phyloP scores from a whole-genome alignment of 1,140 invertebrate genomes.

The Eciton burchellii region DNA sequence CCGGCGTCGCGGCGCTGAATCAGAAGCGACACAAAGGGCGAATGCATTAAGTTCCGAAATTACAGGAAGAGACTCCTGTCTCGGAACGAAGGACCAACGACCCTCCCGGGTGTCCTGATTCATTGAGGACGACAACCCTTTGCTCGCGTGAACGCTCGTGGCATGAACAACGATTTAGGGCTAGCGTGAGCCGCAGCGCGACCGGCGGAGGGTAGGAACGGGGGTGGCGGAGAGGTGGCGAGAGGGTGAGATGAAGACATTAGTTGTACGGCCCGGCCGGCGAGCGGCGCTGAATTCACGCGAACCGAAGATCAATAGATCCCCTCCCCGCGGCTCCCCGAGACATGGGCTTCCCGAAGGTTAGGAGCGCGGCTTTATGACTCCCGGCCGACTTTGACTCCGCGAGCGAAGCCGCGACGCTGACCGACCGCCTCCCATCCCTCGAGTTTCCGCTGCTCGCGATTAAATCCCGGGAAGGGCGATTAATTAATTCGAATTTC shows the following conservation, averaged over 20 bases:
- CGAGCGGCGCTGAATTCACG: slow-evolving; percentile 81
- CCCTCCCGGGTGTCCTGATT: slow-evolving; percentile 74
- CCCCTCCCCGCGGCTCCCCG: slow-evolving; percentile 76
- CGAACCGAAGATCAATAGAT: slow-evolving; percentile 82
- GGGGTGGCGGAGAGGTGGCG: slow-evolving; percentile 70
- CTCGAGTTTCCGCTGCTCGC: slow-evolving; percentile 21
- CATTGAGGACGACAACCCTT: slow-evolving; percentile 72
- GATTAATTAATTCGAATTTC: slow-evolving; percentile 59
- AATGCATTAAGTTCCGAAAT: slow-evolving; percentile 65
- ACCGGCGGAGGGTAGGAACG: slow-evolving; percentile 38
- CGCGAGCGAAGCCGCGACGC: slow-evolving; percentile 9
- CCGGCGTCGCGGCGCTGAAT: slow-evolving; percentile 39
- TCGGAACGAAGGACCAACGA: slow-evolving; percentile 66
- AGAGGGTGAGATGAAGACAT: slow-evolving; percentile 82
- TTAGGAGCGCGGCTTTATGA: slow-evolving; percentile 72
- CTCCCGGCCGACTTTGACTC: slow-evolving; percentile 47
- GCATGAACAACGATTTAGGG: slow-evolving; percentile 72
- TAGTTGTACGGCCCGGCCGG: slow-evolving; percentile 76
- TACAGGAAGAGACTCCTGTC: slow-evolving; percentile 62
- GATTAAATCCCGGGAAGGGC: slow-evolving; percentile 52
- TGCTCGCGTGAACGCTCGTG: slow-evolving; percentile 71
- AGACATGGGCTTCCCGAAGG: slow-evolving; percentile 64
- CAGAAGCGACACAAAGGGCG: slow-evolving; percentile 36
- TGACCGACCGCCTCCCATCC: background rate
- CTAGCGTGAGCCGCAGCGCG: slow-evolving; percentile 58